Base-by-base conservation (phyloP, 2,888 invertebrate genomes). In the Tenthredo mesomela region DNA sequence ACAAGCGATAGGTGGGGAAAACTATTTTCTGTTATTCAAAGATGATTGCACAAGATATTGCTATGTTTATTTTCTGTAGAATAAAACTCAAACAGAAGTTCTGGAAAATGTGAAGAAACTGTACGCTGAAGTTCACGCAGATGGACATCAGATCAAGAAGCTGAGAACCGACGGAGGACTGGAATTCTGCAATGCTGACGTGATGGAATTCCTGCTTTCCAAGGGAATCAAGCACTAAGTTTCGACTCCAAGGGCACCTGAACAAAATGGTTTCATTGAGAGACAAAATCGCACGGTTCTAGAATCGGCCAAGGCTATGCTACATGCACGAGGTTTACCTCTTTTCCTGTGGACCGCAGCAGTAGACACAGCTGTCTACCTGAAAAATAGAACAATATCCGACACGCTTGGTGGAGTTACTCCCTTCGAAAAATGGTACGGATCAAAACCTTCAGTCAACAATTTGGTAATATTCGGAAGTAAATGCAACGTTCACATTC, bases 401-500 rank as follows among this genome's bases (percentile, higher is more conserved):
- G 40, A 25, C 25, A 50, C 47, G 1, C 1, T 25, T 4, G 75
- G 54, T 54, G 47, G 47, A 47, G 10, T 10, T 21, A 58, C 5
- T 6, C 6, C 15, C n/a, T n/a, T n/a, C n/a, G n/a, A n/a, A n/a
- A n/a, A n/a, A n/a, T n/a, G n/a, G n/a, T n/a, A n/a, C n/a, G n/a
- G n/a, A n/a, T n/a, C n/a, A n/a, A n/a, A n/a, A n/a, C n/a, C n/a
- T n/a, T n/a, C n/a, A n/a, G n/a, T n/a, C n/a, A n/a, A 58, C 15
- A 6, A 86, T 70, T 70, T 91, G 54, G 84, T 87, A 86, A 85
- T 90, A 40, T 91, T 91, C 88, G 91, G 91, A 12, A 77, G 85
- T 67, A 84, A 73, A 78, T 88, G 86, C 25, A 88, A 88, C 87
- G 84, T 85, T 18, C 86, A 85, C 25, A 71, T 86, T 29, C 77